Evolutionary conservation across 2,113 vertebrate species (phyloP), one percentile per base, ranked within the genome.

Genomic region (Jaculus jaculus): DNA sequence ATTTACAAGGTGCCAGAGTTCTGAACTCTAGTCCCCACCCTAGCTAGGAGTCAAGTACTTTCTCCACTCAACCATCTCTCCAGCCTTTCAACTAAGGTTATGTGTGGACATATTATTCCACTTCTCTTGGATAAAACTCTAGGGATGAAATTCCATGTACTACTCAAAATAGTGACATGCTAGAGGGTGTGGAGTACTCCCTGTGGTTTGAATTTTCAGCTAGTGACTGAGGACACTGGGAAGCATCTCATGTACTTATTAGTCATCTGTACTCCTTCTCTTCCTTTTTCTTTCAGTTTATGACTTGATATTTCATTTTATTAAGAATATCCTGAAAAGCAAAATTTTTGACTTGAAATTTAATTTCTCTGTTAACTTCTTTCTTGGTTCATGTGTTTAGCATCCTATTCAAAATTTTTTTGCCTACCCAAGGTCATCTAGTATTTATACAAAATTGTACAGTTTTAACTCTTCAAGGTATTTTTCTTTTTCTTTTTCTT

Each of bases 241-340:
- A 87, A 84, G 32, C 30, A 39, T 84, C 77, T 72, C 11, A 54
- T 54, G 54, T 12, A 54, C 54, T 54, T 54, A 54, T 54, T 54
- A 54, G 54, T 7, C 54, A 30, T 79, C 18, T 18, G 61, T 63
- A 75, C 82, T 11, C 12, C 1, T 74, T 32, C 79, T 21, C 69
- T 72, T 82, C 80, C 61, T 93, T 84, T 54, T 15, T 12, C 54
- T 54, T 54, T 54, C 9, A 51, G 24, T 60, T 18, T 93, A n/a
- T 26, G 37, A 39, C 26, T 54, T 94, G 28, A 78, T 32, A 78
- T 79, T 84, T 93, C n/a, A 90, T 65, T 87, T 91, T 91, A 93
- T 80, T 65, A 84, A 84, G 47, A 68, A 11, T 91, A 3, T 65
- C 77, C 47, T 89, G 66, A 78, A 93, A 51, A 93, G 47, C 4